Percentiles rank a stretch among this genome's conserved stretches.
phyloP scores from a whole-genome alignment of 2,888 invertebrate genomes.

The Lepidocyrtinus sp. region DNA sequence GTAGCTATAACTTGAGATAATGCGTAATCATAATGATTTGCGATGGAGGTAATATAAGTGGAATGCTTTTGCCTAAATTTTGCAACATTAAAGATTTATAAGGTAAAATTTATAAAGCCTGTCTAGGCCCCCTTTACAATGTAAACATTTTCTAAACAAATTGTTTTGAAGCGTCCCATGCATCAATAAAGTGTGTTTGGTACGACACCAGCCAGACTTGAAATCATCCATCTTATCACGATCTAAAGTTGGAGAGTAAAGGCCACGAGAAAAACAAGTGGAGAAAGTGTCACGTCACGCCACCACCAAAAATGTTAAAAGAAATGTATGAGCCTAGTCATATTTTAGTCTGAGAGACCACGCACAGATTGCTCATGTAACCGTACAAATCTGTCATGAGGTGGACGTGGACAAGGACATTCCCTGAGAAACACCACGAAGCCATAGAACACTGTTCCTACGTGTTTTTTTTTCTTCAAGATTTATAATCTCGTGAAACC shows the following conservation, averaged over 20 bases:
- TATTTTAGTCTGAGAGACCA: background rate
- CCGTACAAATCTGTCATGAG: slow-evolving; percentile 9
- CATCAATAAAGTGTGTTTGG: background rate
- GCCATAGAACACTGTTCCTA: background rate
- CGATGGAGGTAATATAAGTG: too few relatives aligned
- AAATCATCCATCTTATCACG: background rate
- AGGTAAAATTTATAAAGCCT: background rate
- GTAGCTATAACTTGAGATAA: background rate
- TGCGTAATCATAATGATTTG: background rate
- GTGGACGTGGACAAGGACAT: slow-evolving; percentile 16
- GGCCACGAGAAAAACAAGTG: background rate
- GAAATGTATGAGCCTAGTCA: background rate
- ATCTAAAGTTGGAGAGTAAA: background rate
- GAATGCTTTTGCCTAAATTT: too few relatives aligned
- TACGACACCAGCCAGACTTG: background rate
- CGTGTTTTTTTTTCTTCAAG: background rate
- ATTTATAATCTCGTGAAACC: slow-evolving; percentile 42
- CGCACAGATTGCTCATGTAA: background rate
- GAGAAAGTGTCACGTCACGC: background rate
- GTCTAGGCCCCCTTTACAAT: background rate
- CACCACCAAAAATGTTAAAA: background rate
- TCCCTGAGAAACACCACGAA: background rate
- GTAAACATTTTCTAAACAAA: background rate
- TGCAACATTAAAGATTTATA: background rate
- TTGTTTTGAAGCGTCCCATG: background rate